Conservation (phyloP, 2,113 vertebrate genomes). For the Polypterus senegalus region DNA sequence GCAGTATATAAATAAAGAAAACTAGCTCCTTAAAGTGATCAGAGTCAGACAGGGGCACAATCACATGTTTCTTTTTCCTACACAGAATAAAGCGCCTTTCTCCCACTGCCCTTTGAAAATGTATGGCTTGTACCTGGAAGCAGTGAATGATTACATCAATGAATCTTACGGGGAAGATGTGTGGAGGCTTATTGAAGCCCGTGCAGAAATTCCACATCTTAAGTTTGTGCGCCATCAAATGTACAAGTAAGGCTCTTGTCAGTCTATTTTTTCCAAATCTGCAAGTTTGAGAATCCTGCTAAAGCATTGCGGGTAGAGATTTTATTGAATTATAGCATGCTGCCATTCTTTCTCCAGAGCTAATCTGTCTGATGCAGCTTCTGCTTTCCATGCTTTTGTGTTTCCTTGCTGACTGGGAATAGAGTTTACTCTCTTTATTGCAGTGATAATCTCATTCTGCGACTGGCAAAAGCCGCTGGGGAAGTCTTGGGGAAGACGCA, state of each 20-base stretch:
- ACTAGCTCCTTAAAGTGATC: no score
- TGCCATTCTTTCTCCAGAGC: no score
- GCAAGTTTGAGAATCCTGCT: no score
- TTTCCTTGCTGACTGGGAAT: background rate
- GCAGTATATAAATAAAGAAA: no score
- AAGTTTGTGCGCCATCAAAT: slow-evolving; percentile 56
- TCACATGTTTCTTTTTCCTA: no score
- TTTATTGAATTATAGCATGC: no score
- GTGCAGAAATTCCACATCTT: slow-evolving; percentile 51
- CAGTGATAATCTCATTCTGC: slow-evolving; percentile 51
- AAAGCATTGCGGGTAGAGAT: no score
- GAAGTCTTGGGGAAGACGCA: slow-evolving; percentile 55
- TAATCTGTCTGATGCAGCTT: no score
- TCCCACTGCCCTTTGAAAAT: slow-evolving; percentile 40
- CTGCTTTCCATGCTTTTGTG: no score
- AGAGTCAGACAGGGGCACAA: no score
- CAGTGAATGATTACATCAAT: slow-evolving; percentile 53
- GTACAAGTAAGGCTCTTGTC: slow-evolving; percentile 41
- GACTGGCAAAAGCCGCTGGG: slow-evolving; percentile 50
- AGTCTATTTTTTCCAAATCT: background rate
- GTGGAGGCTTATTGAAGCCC: slow-evolving; percentile 51
- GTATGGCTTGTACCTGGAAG: slow-evolving; percentile 55
- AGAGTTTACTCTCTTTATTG: background rate
- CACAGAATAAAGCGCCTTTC: no score
- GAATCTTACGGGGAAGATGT: slow-evolving; percentile 54